Evolutionary conservation across 2,797 vertebrate genomes (phyloP).

Genomic region (Liasis olivaceus): DNA sequence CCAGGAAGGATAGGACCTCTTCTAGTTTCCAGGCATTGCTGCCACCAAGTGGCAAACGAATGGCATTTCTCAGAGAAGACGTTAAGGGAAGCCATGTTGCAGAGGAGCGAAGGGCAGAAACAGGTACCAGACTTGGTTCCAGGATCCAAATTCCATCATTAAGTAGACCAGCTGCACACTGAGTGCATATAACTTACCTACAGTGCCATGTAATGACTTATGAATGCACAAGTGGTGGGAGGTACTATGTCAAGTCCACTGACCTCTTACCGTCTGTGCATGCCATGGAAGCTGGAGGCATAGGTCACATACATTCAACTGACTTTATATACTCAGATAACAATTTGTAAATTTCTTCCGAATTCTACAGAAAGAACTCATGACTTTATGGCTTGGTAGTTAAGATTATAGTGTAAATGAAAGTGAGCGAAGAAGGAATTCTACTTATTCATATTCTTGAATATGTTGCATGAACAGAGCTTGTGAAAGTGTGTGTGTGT

Average conservation of each 20-base stretch:
- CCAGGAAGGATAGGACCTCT: background rate
- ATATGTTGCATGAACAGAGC: no score
- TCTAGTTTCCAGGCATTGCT: background rate
- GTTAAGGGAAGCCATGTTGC: background rate
- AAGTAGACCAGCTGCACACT: background rate
- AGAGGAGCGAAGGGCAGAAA: background rate
- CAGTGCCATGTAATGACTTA: background rate
- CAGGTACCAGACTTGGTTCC: background rate
- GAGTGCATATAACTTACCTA: background rate
- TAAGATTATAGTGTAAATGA: no score
- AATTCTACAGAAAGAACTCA: background rate
- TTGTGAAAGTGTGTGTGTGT: no score
- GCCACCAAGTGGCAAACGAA: background rate
- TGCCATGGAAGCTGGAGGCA: background rate
- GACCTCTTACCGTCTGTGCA: background rate
- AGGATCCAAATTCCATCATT: background rate
- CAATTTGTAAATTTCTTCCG: background rate
- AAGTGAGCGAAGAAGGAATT: no score
- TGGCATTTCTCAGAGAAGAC: background rate
- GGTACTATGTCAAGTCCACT: background rate
- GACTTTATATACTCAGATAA: background rate
- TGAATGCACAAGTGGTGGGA: background rate
- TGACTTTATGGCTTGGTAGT: no score
- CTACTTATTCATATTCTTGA: no score
- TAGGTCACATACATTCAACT: background rate